Evolutionary conservation across 2,797 vertebrate genomes (phyloP), one percentile per base, ranked within the genome.

Genomic region (Lateolabrax maculatus): DNA sequence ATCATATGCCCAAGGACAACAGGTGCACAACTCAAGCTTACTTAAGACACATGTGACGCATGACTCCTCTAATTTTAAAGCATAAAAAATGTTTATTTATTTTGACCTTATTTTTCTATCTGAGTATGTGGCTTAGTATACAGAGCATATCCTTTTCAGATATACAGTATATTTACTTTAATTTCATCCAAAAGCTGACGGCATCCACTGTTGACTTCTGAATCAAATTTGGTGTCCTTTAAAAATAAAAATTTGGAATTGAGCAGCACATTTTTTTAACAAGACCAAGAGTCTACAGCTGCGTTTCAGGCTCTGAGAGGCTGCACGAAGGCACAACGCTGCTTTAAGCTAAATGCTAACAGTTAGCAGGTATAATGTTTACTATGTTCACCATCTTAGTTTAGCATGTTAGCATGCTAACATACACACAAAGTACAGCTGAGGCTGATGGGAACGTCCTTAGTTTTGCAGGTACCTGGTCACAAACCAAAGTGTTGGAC

Each of bases 11-110:
- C 80, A 68, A 75, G 72, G 83, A 82, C 67, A 77, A 77, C 86
- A 87, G 77, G 84, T 89, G 88, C 72, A 88, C 53, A 15, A 29
- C 34, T 48, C 52, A 43, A n/a, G 72, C 51, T 55, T 12, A 79
- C 16, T 13, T 6, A n/a, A 18, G 4, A 63, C 58, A 69, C 61
- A 7, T 43, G 7, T 55, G 29, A 71, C 5, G 6, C n/a, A 52
- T 3, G 4, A 27, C 63, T 15, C 27, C 27, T 60, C 19, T 29
- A 8, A 41, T 67, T 43, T 37, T 23, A 36, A 36, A 51, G 9
- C 0, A n/a, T 23, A 51, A 71, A 51, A 52, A 11, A 0, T 6
- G 23, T 66, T 73, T 9, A 56, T 39, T 25, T 13, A 43, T 63
- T 34, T 48, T n/a, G 36, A 65, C 2, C 8, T 37, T 11, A 62